These are phyloP conservation scores for Gallirallus australis DNA, from an alignment of 2,797 vertebrate genomes.

Conservation along the genomic window DNA sequence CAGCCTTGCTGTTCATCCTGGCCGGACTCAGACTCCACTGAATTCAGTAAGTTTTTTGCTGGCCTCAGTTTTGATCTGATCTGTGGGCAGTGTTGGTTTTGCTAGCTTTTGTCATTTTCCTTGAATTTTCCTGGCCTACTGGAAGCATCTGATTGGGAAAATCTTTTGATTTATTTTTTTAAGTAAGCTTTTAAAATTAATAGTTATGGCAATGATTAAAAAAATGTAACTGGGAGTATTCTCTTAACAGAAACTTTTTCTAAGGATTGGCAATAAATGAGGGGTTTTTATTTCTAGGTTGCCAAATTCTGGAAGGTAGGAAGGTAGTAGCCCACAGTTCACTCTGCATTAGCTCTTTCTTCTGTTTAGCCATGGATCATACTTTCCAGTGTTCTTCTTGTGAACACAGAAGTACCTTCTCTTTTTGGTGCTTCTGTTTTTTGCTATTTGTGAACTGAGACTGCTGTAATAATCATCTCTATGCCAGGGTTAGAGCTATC, in stretches of 20 bases:
- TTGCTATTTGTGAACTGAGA: background rate
- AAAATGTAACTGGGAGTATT: background rate
- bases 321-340: background rate
- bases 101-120: background rate
- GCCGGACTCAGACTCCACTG: background rate
- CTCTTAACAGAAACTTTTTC: background rate
- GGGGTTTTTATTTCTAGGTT: background rate
- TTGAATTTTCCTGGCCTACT: background rate
- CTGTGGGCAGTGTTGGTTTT: background rate
- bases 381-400: background rate
- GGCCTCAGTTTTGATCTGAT: background rate
- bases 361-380: background rate
- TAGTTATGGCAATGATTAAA: background rate
- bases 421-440: background rate
- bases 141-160: background rate
- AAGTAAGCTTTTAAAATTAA: background rate
- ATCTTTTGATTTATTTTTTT: background rate
- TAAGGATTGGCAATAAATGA: background rate
- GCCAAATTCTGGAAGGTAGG: background rate
- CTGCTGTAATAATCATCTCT: background rate
- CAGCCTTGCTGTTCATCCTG: background rate
- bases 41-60: background rate
- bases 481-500: background rate
- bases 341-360: background rate
- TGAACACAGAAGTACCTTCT: background rate